A percentile compares a stretch with the other conserved stretches of the same genome.
Conservation (phyloP, 2,888 invertebrate genomes). For the Leptinotarsa peninsularis region DNA sequence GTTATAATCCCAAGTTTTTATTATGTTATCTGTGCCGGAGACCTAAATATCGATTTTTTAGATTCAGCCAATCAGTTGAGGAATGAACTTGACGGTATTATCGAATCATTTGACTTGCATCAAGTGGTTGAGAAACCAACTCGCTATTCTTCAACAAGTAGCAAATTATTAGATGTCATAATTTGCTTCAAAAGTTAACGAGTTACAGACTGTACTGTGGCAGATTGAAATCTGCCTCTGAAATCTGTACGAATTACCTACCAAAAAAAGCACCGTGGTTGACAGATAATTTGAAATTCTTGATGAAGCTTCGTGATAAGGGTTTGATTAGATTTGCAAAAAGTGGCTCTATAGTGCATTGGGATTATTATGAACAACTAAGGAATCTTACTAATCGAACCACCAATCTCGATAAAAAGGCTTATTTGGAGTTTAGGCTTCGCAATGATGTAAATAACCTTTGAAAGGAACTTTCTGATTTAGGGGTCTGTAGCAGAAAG, state of each 20-base stretch:
- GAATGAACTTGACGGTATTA: neutral
- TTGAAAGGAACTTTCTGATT: neutral
- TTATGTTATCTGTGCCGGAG: neutral
- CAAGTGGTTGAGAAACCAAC: slow-evolving; percentile 5
- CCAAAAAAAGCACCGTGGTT: slow-evolving; percentile 11
- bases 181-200: neutral
- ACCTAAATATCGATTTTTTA: neutral
- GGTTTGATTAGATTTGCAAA: neutral
- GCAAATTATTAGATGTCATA: neutral
- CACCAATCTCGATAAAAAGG: neutral
- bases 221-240: neutral
- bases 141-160: neutral
- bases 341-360: neutral
- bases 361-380: slow-evolving; percentile 10
- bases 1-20: neutral
- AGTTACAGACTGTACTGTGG: neutral
- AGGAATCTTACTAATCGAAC: neutral
- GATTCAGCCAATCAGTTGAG: neutral
- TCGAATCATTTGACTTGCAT: neutral
- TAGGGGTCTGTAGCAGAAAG: neutral
- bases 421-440: neutral
- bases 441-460: neutral
- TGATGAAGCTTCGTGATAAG: slow-evolving; percentile 14
- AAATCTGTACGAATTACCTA: neutral
- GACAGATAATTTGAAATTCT: slow-evolving; percentile 9